Conservation (phyloP, 2,113 vertebrate species). For the Prionailurus viverrinus region DNA sequence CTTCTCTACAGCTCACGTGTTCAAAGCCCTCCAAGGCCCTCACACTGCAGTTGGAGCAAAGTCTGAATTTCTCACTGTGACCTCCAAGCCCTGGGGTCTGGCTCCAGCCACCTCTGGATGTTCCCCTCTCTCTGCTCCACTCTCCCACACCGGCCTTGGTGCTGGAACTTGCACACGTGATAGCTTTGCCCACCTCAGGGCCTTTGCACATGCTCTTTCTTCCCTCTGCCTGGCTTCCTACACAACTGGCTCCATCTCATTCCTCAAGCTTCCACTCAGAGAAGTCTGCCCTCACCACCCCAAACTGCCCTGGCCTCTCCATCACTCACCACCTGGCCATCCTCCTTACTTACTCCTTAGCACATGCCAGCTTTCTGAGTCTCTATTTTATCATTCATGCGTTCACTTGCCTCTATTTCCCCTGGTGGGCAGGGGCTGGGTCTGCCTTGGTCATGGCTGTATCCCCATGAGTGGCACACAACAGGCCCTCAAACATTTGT, state of each 20-base stretch:
- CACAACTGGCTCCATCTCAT: neutral
- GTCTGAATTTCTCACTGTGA: neutral
- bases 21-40: neutral
- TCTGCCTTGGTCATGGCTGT: neutral
- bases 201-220: neutral
- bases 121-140: neutral
- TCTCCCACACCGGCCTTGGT: neutral
- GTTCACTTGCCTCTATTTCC: neutral
- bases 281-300: neutral
- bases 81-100: neutral
- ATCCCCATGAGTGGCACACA: fast-evolving
- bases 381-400: neutral
- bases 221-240: neutral
- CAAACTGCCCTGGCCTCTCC: neutral
- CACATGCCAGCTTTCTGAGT: neutral
- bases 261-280: neutral
- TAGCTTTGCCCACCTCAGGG: neutral
- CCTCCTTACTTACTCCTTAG: neutral
- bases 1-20: neutral
- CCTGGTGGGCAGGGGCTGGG: neutral
- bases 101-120: neutral
- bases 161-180: neutral
- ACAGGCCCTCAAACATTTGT: neutral
- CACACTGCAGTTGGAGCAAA: neutral
- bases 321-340: fast-evolving